Conservation (phyloP, 1,140 invertebrate species). For the Neelides sp. region DNA sequence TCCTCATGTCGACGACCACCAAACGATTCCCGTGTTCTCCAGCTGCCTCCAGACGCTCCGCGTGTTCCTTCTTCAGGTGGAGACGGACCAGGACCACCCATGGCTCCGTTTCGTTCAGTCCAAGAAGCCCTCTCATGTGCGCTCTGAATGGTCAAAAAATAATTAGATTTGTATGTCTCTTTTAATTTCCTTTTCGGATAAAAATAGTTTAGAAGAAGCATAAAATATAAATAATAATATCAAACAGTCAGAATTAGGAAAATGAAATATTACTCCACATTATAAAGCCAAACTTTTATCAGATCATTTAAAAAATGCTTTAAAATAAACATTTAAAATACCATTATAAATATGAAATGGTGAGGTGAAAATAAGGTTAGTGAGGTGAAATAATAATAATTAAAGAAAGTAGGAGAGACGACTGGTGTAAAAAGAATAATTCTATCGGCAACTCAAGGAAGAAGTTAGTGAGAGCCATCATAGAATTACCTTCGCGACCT, state of each 20-base stretch:
- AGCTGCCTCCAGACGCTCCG: slow-evolving; percentile 26
- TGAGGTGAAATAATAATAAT: too few species aligned
- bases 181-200: slow-evolving; percentile 3
- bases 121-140: slow-evolving; percentile 36
- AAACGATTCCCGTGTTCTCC: slow-evolving; percentile 30
- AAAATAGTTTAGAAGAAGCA: not conserved
- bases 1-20: slow-evolving; percentile 33
- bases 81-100: slow-evolving; percentile 26
- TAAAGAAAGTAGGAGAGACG: too few species aligned
- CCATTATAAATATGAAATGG: too few species aligned
- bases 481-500: not conserved
- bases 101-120: slow-evolving; percentile 45
- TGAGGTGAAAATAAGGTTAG: too few species aligned
- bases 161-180: slow-evolving; percentile 5
- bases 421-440: not conserved
- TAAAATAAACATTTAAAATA: too few species aligned
- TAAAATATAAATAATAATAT: not conserved
- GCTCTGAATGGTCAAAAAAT: slow-evolving; percentile 11
- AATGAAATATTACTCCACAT: not conserved
- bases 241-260: not conserved
- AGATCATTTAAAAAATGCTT: too few species aligned
- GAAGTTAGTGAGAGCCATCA: not conserved
- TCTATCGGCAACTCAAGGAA: not conserved
- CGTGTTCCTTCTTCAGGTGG: slow-evolving; percentile 32
- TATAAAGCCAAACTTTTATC: not conserved